A percentile compares a stretch with the other conserved stretches of the same genome.
Conservation (phyloP, 2,113 vertebrate genomes). For the Corynorhinus townsendii region DNA sequence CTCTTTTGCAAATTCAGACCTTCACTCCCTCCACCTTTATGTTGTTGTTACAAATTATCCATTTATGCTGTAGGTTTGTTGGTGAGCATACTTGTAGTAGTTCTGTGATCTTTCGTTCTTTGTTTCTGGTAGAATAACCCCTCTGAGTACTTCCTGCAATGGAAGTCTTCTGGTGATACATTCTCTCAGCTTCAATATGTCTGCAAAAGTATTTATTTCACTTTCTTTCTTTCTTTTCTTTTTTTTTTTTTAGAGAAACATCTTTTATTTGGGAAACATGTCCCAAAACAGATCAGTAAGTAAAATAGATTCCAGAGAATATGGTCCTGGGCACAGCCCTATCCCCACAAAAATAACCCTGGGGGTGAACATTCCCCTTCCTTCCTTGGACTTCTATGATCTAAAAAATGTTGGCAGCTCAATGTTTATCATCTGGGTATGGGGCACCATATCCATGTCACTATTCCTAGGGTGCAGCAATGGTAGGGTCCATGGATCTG, state of each 20-base stretch:
- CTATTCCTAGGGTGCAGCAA: neutral
- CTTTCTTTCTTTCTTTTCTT: neutral
- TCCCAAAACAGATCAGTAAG: conserved; percentile 70
- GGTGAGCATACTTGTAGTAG: too few species aligned
- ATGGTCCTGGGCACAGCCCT: conserved; percentile 26
- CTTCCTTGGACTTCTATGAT: conserved; percentile 9
- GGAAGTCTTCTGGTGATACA: too few species aligned
- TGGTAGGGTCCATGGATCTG: neutral
- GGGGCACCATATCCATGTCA: neutral
- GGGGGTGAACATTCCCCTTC: neutral
- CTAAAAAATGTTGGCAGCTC: conserved; percentile 66
- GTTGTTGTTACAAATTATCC: too few species aligned
- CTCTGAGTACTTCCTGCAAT: too few species aligned
- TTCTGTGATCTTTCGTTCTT: too few species aligned
- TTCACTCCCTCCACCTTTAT: too few species aligned
- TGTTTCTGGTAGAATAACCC: too few species aligned
- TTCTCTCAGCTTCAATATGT: too few species aligned
- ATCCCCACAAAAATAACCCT: conserved; percentile 49
- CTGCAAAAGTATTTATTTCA: too few species aligned
- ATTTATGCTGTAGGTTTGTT: too few species aligned
- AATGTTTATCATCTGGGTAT: conserved; percentile 29
- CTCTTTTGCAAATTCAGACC: too few species aligned
- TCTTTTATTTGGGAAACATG: conserved; percentile 68
- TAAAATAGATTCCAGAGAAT: conserved; percentile 73
- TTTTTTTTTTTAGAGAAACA: conserved; percentile 44